Conservation (phyloP, 2,797 vertebrate species). For the Ctenopoma kingsleyae region DNA sequence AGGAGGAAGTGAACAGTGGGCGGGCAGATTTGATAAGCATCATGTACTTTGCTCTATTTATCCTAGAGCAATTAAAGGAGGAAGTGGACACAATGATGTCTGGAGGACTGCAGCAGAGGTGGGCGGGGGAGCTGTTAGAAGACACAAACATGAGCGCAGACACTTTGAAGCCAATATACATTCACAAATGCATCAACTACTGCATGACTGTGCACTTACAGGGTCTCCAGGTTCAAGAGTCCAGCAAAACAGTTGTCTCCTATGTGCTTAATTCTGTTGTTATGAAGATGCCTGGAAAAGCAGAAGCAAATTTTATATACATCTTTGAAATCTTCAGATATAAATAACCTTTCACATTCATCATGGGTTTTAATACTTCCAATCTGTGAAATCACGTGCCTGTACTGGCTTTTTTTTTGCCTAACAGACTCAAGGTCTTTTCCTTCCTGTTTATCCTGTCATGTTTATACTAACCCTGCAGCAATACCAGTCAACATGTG, state of each 20-base stretch:
- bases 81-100: constrained; percentile 88
- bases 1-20: constrained; percentile 83
- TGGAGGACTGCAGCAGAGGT: constrained; percentile 69
- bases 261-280: constrained; percentile 95
- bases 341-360: constrained; percentile 10
- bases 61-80: constrained; percentile 86
- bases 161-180: constrained; percentile 25
- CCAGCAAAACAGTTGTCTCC: constrained; percentile 92
- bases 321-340: constrained; percentile 7
- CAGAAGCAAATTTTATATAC: constrained; percentile 30
- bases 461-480: constrained; percentile 68
- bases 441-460: constrained; percentile 77
- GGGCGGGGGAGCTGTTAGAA: constrained; percentile 66
- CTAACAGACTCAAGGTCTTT: constrained; percentile 65
- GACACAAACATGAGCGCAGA: constrained; percentile 55
- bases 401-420: constrained; percentile 31
- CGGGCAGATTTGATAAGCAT: constrained; percentile 86
- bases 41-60: constrained; percentile 88
- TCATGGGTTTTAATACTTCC: not conserved
- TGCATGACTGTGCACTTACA: constrained; percentile 87
- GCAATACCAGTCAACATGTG: constrained; percentile 44
- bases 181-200: constrained; percentile 20
- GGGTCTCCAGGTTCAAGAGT: constrained; percentile 94
- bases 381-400: constrained; percentile 35
- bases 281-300: constrained; percentile 93